A percentile compares a stretch with the other conserved stretches of the same genome.
These are phyloP conservation scores for Mythimna pallens DNA, from an alignment of 2,888 invertebrate species.

Conservation along the genomic window DNA sequence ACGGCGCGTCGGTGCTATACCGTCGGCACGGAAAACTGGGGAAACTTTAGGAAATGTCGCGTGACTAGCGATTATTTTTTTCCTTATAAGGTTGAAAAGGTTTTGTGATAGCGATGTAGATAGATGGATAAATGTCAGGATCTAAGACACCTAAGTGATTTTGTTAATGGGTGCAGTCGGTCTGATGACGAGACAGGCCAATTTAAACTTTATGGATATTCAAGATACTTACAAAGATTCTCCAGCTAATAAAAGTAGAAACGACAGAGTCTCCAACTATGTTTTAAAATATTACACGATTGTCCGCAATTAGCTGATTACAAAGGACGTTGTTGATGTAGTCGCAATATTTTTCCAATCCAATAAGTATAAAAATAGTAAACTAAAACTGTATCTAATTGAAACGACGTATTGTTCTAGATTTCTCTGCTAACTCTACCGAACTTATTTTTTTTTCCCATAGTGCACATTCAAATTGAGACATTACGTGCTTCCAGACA, in stretches of 20 bases:
- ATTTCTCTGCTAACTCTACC: slow-evolving; percentile 75
- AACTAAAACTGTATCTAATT: not conserved
- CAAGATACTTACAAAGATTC: not conserved
- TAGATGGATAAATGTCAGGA: not conserved
- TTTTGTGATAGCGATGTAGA: not conserved
- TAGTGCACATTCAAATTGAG: slow-evolving; percentile 84
- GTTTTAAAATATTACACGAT: too few species aligned
- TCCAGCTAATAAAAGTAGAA: not conserved
- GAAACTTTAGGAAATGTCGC: slow-evolving; percentile 56
- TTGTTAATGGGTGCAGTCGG: not conserved
- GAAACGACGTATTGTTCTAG: not conserved
- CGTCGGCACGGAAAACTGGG: slow-evolving; percentile 71
- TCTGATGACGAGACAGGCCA: not conserved
- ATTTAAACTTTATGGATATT: not conserved
- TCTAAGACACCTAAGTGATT: not conserved
- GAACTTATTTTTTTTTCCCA: slow-evolving; percentile 80
- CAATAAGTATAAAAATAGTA: not conserved
- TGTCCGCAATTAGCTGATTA: not conserved
- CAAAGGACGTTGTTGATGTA: not conserved
- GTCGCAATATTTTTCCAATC: not conserved
- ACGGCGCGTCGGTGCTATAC: slow-evolving; percentile 80
- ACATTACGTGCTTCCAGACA: slow-evolving; percentile 83
- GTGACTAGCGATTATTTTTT: not conserved
- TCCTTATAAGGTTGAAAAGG: slow-evolving; percentile 29
- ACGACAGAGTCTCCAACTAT: too few species aligned